phyloP scores from a whole-genome alignment of 30 jellyfish, hydroid and myxozoan genomes.

The Chironex yamaguchii region DNA sequence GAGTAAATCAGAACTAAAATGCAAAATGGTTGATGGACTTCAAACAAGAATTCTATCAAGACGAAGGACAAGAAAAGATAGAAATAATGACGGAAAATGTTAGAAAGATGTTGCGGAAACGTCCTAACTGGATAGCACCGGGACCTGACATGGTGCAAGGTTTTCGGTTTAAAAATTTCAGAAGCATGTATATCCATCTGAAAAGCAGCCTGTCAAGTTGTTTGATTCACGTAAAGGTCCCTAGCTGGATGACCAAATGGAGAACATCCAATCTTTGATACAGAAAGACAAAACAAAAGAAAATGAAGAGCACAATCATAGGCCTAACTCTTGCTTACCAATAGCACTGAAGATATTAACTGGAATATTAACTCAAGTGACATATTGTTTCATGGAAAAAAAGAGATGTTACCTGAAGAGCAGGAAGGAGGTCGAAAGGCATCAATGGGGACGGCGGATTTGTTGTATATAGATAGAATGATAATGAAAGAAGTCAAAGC shows the following conservation, averaged over 20 bases:
- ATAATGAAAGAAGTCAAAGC: too few species aligned
- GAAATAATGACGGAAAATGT: constrained; percentile 10
- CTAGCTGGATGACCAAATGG: constrained; percentile 43
- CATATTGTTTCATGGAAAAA: too few species aligned
- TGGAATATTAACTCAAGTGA: too few species aligned
- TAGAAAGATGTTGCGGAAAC: constrained; percentile 12
- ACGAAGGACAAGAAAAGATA: constrained; percentile 16
- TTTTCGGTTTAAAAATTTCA: constrained; percentile 33
- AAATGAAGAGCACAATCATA: too few species aligned
- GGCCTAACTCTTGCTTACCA: too few species aligned
- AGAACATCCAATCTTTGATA: constrained; percentile 20
- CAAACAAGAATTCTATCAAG: constrained; percentile 4
- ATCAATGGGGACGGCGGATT: too few species aligned
- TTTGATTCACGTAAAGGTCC: constrained; percentile 13
- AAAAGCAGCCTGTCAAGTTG: too few species aligned
- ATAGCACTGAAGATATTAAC: too few species aligned
- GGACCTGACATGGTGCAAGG: constrained; percentile 38
- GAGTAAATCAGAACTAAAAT: constrained; percentile 19
- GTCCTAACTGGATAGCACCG: constrained; percentile 38
- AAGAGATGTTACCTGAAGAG: too few species aligned
- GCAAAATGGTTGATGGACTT: constrained; percentile 27
- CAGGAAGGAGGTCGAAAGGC: too few species aligned
- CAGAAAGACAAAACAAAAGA: too few species aligned
- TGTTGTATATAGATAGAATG: too few species aligned
- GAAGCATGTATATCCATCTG: constrained; percentile 51